phyloP scores from a whole-genome alignment of 2,113 vertebrate genomes.

The Salvator merianae region DNA sequence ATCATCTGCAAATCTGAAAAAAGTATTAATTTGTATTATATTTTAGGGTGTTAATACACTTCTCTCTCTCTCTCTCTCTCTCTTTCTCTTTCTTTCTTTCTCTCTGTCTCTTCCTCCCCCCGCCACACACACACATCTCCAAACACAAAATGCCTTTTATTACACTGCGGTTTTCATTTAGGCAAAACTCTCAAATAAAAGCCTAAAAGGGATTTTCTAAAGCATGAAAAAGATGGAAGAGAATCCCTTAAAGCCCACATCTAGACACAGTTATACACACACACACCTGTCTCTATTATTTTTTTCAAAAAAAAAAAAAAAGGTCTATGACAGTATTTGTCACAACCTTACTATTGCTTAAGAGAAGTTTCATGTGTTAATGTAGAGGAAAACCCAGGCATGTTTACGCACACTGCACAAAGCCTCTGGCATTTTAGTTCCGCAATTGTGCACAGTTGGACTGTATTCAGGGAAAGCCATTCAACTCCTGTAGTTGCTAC shows the following conservation, averaged over 20 bases:
- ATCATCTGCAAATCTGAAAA: constrained; percentile 10
- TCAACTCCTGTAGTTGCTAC: constrained; percentile 9
- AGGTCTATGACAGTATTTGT: constrained; percentile 29
- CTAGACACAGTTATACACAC: background rate
- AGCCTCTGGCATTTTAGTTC: constrained; percentile 42
- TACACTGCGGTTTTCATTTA: constrained; percentile 3
- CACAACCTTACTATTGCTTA: constrained; percentile 21
- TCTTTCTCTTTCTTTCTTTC: background rate
- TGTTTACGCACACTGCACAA: constrained; percentile 33
- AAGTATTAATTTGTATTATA: constrained; percentile 43
- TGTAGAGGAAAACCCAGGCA: constrained; percentile 25
- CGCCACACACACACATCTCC: background rate
- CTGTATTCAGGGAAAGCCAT: constrained; percentile 45
- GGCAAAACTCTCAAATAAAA: constrained; percentile 14
- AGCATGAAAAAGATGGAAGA: constrained; percentile 30
- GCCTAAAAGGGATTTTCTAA: constrained; percentile 19
- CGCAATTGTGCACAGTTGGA: constrained; percentile 24
- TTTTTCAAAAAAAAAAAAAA: constrained; percentile 41
- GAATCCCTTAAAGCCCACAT: constrained; percentile 11
- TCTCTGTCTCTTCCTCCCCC: too few relatives aligned
- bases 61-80: background rate
- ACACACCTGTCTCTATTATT: constrained; percentile 45
- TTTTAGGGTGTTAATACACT: too few relatives aligned
- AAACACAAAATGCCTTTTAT: constrained; percentile 42
- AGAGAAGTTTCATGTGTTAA: constrained; percentile 30